Conservation (phyloP, 2,888 invertebrate species). For the Mongoloraphidia duomilia region DNA sequence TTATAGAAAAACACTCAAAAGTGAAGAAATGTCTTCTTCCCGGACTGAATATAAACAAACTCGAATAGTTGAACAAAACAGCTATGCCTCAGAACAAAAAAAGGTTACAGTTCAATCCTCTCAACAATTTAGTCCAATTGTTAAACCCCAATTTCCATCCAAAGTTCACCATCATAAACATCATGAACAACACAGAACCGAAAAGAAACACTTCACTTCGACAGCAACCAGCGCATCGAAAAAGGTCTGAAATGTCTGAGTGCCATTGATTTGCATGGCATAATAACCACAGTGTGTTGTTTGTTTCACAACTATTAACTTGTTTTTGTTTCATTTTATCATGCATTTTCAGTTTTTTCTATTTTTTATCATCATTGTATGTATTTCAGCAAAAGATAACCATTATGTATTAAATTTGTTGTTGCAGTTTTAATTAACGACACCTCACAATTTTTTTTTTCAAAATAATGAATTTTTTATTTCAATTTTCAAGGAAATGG, state of each 20-base stretch:
- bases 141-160: constrained; percentile 19
- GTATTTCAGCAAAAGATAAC: too few relatives aligned
- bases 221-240: constrained; percentile 21
- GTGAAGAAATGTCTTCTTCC: constrained; percentile 20
- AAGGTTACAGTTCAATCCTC: constrained; percentile 16
- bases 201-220: constrained; percentile 23
- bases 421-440: too few relatives aligned
- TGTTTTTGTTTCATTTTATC: too few relatives aligned
- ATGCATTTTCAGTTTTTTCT: too few relatives aligned
- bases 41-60: constrained; percentile 18
- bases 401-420: too few relatives aligned
- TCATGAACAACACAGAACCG: constrained; percentile 15
- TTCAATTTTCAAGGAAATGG: constrained; percentile 34
- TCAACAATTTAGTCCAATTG: constrained; percentile 7
- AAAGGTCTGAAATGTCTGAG: constrained; percentile 24
- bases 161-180: constrained; percentile 16
- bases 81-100: constrained; percentile 15
- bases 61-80: constrained; percentile 15
- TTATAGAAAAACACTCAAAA: constrained; percentile 19
- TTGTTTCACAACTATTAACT: too few relatives aligned
- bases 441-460: too few relatives aligned
- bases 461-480: not conserved
- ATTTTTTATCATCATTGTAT: too few relatives aligned
- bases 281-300: too few relatives aligned
- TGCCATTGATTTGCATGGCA: too few relatives aligned